phyloP scores from a whole-genome alignment of 2,888 invertebrate genomes.

The Argynnis bischoffii region DNA sequence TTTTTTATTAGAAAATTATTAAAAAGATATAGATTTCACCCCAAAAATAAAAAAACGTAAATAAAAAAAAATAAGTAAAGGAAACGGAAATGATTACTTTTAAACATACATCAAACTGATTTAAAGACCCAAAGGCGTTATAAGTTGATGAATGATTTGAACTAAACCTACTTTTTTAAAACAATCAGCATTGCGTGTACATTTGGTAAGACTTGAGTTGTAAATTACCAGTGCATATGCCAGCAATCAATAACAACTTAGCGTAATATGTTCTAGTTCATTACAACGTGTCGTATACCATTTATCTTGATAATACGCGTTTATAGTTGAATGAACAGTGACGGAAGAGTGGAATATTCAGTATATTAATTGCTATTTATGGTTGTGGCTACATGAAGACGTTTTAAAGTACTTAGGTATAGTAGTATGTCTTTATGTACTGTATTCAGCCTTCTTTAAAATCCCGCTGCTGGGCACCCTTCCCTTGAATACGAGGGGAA shows the following conservation, averaged over 20 bases:
- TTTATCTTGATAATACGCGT: slow-evolving; percentile 26
- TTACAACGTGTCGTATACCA: slow-evolving; percentile 22
- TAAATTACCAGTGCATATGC: slow-evolving; percentile 17
- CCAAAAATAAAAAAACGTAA: too few species aligned
- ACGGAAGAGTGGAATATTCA: slow-evolving; percentile 16
- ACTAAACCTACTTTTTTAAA: slow-evolving; percentile 22
- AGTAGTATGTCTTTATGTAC: too few species aligned
- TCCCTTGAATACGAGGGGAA: too few species aligned
- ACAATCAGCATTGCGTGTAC: slow-evolving; percentile 21
- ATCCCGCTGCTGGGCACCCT: too few species aligned
- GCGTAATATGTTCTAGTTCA: slow-evolving; percentile 12
- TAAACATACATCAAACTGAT: too few species aligned
- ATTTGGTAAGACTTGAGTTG: background rate
- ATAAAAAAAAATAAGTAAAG: too few species aligned
- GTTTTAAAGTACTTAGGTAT: too few species aligned
- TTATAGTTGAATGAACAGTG: slow-evolving; percentile 19
- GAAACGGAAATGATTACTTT: too few species aligned
- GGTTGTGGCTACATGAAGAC: background rate
- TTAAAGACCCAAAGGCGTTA: background rate
- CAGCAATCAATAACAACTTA: slow-evolving; percentile 27
- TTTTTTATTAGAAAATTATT: too few species aligned
- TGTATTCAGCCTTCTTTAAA: too few species aligned
- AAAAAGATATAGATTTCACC: too few species aligned
- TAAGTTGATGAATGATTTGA: slow-evolving; percentile 17
- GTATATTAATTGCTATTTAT: slow-evolving; percentile 13